Evolutionary conservation across 1,140 invertebrate genomes (phyloP).

Genomic region (Drosophila sp.): DNA sequence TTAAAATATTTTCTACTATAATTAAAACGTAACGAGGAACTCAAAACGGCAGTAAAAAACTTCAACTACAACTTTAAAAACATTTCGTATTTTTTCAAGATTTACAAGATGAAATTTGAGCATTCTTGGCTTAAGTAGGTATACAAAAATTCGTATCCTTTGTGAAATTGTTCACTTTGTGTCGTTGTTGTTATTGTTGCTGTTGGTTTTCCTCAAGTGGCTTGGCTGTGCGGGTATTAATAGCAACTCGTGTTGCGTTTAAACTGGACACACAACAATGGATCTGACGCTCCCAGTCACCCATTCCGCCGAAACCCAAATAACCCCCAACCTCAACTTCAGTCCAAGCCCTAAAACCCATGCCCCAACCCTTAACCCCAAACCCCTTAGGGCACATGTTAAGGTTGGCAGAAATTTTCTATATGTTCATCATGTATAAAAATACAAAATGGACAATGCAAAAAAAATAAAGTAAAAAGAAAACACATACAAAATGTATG

Average conservation of each 20-base stretch:
- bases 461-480: constrained; percentile 44
- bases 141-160: constrained; percentile 31
- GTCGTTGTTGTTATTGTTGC: constrained; percentile 25
- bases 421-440: constrained; percentile 59
- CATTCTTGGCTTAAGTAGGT: background rate
- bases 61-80: too few relatives aligned
- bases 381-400: constrained; percentile 52
- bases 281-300: constrained; percentile 51
- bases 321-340: background rate
- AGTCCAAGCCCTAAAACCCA: background rate
- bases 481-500: constrained; percentile 24
- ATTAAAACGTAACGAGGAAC: too few relatives aligned
- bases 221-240: constrained; percentile 57
- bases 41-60: too few relatives aligned
- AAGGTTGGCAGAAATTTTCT: constrained; percentile 54
- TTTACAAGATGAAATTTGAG: background rate
- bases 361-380: constrained; percentile 23
- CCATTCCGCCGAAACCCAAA: constrained; percentile 16
- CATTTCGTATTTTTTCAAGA: background rate
- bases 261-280: constrained; percentile 60
- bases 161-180: constrained; percentile 24
- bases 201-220: constrained; percentile 41
- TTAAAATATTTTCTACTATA: too few relatives aligned
- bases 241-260: constrained; percentile 63
- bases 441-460: constrained; percentile 63